Base-by-base conservation (phyloP, 2,888 invertebrate genomes). In the Xestia rhomboidea region DNA sequence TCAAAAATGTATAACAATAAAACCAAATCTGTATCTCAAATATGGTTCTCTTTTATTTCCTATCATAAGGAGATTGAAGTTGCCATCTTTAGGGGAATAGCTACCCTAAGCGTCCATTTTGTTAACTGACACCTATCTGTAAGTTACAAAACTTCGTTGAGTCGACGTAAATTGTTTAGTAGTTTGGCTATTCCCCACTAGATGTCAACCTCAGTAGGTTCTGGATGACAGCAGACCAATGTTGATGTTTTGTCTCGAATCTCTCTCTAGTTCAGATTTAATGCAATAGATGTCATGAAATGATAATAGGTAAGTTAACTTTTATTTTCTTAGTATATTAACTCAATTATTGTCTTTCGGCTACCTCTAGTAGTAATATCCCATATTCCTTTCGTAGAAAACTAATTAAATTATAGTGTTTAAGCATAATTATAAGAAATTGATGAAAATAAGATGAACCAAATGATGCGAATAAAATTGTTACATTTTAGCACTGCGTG, bases 81-180 rank as follows among this genome's bases (percentile, higher is more conserved):
- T 30, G 71, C 44, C 81, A 83, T 73, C 83, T 83, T 11, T 69
- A 6, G 21, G 21, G 30, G 24, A 77, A 54, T 82, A 82, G 79
- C 18, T 27, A 41, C 38, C 49, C 64, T 54, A 21, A 34, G 5
- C 4, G 30, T 21, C 41, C 8, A 68, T 54, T 77, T n/a, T 18
- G 18, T 54, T 27, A 18, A 18, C 30, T 8, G 82, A 41, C 83
- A 80, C 24, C 80, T 81, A 41, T 76, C n/a, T 34, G 2, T 15
- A 27, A 62, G 27, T 68, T 38, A 66, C 0, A 49, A 57, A 46
- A 75, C 66, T 64, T 51, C n/a, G 1, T 46, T 46, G 46, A 38
- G 15, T 4, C 4, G 5, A 5, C 18, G 46, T 30, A 10, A 13
- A 46, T 21, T 21, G 8, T 24, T 62, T 46, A 51, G 21, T 34